phyloP scores from a whole-genome alignment of 2,797 vertebrate species.

The Rhinoraja longicauda region DNA sequence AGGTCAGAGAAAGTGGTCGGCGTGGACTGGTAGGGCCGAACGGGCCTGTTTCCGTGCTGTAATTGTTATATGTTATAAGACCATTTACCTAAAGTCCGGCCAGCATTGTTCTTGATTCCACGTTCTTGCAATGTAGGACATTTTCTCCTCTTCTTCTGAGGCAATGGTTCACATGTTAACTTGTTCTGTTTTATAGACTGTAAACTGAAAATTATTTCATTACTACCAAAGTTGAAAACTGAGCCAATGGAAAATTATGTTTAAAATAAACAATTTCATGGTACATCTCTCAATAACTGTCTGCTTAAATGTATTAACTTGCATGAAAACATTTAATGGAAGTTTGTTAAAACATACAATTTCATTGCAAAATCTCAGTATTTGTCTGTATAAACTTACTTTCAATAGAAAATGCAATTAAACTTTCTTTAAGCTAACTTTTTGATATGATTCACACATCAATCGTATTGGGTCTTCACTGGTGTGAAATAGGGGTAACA shows the following conservation, averaged over 20 bases:
- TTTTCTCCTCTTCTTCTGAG: conserved; percentile 5
- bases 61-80: no score
- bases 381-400: not conserved
- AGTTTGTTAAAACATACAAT: not conserved
- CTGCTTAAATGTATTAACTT: not conserved
- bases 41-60: no score
- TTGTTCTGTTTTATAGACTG: not conserved
- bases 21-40: no score
- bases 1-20: no score
- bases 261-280: not conserved
- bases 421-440: not conserved
- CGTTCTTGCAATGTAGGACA: not conserved
- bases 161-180: conserved; percentile 21
- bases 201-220: conserved; percentile 13
- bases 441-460: not conserved
- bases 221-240: not conserved
- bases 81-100: conserved; percentile 16
- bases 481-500: not conserved
- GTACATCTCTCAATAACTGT: not conserved
- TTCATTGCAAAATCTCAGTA: not conserved
- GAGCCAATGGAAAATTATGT: not conserved
- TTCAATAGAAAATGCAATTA: not conserved
- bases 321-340: not conserved
- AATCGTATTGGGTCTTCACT: not conserved
- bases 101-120: conserved; percentile 1